phyloP scores from a whole-genome alignment of 2,797 vertebrate species.

The Champsocephalus gunnari region DNA sequence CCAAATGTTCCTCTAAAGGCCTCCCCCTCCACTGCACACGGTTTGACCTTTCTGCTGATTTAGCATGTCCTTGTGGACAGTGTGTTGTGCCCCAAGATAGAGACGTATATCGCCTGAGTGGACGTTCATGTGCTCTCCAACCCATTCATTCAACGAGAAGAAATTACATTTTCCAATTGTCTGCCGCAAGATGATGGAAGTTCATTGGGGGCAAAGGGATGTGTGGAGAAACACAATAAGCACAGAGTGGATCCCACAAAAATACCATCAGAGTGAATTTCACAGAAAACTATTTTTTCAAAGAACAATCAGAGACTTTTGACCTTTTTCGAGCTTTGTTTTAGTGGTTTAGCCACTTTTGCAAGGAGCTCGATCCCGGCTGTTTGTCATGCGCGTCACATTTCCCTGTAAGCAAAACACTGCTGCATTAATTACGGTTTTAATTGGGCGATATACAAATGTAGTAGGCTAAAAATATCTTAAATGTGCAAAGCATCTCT shows the following conservation, averaged over 20 bases:
- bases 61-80: constrained; percentile 61
- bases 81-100: constrained; percentile 45
- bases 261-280: constrained; percentile 50
- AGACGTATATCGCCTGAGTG: constrained; percentile 54
- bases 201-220: constrained; percentile 38
- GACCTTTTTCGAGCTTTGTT: constrained; percentile 30
- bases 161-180: constrained; percentile 73
- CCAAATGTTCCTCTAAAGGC: constrained; percentile 37
- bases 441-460: constrained; percentile 75
- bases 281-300: constrained; percentile 41
- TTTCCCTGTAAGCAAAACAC: constrained; percentile 62
- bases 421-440: constrained; percentile 71
- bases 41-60: constrained; percentile 72
- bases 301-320: constrained; percentile 41
- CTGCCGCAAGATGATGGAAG: constrained; percentile 57
- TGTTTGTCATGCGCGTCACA: constrained; percentile 45
- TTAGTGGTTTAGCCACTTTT: not conserved
- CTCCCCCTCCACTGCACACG: constrained; percentile 29
- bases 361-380: not conserved
- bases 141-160: constrained; percentile 61
- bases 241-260: constrained; percentile 28
- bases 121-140: constrained; percentile 51
- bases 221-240: constrained; percentile 47
- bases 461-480: constrained; percentile 75
- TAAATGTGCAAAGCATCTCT: constrained; percentile 73